phyloP scores from a whole-genome alignment of 2,113 vertebrate genomes.

The Eulacestoma nigropectus region DNA sequence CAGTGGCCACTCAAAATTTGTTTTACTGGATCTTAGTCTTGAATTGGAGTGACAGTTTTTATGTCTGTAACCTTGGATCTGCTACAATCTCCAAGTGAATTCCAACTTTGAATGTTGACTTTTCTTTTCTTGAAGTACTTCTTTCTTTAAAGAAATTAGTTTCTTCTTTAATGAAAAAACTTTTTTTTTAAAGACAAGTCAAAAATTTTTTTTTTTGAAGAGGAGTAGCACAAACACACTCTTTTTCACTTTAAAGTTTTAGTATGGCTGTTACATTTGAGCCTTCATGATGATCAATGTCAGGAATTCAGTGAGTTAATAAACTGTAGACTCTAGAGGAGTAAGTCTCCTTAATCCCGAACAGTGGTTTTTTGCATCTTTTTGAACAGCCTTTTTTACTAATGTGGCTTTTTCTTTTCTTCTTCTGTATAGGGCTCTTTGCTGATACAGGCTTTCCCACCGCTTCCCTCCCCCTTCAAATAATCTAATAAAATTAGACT shows the following conservation, averaged over 20 bases:
- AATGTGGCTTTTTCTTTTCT: not conserved
- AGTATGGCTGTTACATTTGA: not conserved
- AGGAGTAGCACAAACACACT: accelerated
- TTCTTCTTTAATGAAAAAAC: not conserved
- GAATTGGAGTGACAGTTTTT: not conserved
- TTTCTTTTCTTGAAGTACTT: not conserved
- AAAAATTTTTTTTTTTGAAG: not conserved
- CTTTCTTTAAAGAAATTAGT: not conserved
- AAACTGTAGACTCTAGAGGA: not conserved
- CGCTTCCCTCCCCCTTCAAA: not conserved
- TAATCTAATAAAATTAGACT: not conserved
- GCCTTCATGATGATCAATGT: not conserved
- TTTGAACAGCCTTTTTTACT: not conserved
- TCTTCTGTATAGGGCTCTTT: not conserved
- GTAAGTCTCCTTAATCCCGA: not conserved
- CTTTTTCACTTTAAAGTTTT: not conserved
- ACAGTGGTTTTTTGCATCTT: not conserved
- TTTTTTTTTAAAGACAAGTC: not conserved
- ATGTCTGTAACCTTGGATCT: not conserved
- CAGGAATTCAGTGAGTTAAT: not conserved
- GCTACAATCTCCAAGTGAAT: not conserved
- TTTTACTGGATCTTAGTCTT: not conserved
- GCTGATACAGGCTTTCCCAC: not conserved
- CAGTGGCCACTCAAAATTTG: not conserved
- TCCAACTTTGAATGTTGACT: not conserved